These are phyloP conservation scores for Lophius piscatorius DNA, from an alignment of 2,113 vertebrate genomes.

Conservation along the genomic window DNA sequence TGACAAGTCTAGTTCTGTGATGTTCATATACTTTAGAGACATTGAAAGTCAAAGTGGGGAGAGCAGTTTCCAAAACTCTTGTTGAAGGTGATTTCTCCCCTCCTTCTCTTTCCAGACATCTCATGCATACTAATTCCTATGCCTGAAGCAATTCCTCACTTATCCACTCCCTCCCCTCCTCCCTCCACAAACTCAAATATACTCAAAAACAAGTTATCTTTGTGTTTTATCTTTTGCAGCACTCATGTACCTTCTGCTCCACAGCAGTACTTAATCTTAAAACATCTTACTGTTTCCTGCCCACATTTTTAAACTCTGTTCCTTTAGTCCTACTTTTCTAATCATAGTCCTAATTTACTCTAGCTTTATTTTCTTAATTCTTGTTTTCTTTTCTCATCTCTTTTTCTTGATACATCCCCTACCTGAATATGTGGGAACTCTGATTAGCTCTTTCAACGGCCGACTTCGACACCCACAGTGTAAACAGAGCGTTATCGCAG, in stretches of 20 bases:
- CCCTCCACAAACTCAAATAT: slow-evolving; percentile 38
- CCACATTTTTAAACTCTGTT: slow-evolving; percentile 36
- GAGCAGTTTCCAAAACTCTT: slow-evolving; percentile 46
- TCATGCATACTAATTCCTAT: slow-evolving; percentile 75
- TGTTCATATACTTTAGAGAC: slow-evolving; percentile 9
- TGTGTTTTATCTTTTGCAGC: slow-evolving; percentile 58
- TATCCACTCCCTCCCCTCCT: slow-evolving; percentile 38
- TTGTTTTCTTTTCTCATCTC: background rate
- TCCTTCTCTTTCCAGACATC: slow-evolving; percentile 45
- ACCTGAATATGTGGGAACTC: too few relatives aligned
- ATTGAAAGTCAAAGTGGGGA: slow-evolving; percentile 50
- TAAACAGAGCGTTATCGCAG: too few relatives aligned
- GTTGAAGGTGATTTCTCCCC: slow-evolving; percentile 57
- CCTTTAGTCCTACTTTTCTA: slow-evolving; percentile 25
- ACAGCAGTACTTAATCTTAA: slow-evolving; percentile 60
- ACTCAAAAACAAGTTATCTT: slow-evolving; percentile 44
- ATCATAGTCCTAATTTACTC: slow-evolving; percentile 19
- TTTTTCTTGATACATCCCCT: too few relatives aligned
- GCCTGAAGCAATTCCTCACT: slow-evolving; percentile 68
- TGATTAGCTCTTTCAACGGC: too few relatives aligned
- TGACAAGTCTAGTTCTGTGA: slow-evolving; percentile 21
- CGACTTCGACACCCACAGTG: too few relatives aligned
- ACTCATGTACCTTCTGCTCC: slow-evolving; percentile 59
- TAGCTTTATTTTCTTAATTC: slow-evolving; percentile 3
- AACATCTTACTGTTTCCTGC: slow-evolving; percentile 41